Evolutionary conservation across 2,113 vertebrate genomes (phyloP).

Genomic region (Anhinga rufa): DNA sequence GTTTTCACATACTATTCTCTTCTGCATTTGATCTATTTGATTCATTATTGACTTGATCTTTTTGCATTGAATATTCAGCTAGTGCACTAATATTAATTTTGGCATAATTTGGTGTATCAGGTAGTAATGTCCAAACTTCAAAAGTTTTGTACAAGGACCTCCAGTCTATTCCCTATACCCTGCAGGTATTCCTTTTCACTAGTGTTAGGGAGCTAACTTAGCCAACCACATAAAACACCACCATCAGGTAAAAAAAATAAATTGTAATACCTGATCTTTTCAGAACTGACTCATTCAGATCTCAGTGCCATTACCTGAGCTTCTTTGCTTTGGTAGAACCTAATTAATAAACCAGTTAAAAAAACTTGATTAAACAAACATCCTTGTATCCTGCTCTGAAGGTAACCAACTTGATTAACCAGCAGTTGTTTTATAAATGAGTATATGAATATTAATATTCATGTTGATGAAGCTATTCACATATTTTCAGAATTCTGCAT

Average conservation of each 20-base stretch:
- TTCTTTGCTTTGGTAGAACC: not conserved
- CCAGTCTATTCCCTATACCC: not conserved
- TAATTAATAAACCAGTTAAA: conserved; percentile 18
- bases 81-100: not conserved
- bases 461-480: conserved; percentile 39
- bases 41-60: not conserved
- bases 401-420: not conserved
- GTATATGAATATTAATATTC: conserved; percentile 26
- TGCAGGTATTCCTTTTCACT: not conserved
- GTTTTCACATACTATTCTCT: not conserved
- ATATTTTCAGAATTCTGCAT: not conserved
- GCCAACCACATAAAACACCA: not conserved
- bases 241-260: not conserved
- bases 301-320: not conserved
- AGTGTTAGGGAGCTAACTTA: not conserved
- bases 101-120: not conserved
- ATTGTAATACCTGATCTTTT: not conserved
- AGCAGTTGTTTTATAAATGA: not conserved
- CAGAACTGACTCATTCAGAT: not conserved
- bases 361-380: not conserved
- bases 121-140: not conserved
- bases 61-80: not conserved
- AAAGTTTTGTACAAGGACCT: not conserved
- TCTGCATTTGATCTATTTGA: not conserved
- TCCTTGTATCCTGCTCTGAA: not conserved